Conservation (phyloP, 2,113 vertebrate species). For the Ciconia stormi region DNA sequence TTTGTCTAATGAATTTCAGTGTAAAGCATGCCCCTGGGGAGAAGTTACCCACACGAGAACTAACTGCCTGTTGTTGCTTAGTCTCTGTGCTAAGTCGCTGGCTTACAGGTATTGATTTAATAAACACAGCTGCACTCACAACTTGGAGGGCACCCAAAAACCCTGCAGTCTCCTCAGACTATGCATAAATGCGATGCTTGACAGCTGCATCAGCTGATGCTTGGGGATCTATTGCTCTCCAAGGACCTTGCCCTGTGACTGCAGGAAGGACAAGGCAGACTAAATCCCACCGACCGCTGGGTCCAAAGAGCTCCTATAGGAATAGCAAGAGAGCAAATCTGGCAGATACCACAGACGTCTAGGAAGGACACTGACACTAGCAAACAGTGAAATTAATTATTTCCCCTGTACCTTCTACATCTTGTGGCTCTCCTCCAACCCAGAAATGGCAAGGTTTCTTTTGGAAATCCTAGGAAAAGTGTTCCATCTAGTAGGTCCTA, state of each 20-base stretch:
- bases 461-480: background rate
- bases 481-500: background rate
- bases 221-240: background rate
- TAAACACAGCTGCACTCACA: conserved; percentile 38
- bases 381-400: background rate
- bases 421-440: background rate
- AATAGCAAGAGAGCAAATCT: background rate
- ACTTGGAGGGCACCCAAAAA: conserved; percentile 41
- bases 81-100: background rate
- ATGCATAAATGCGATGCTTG: background rate
- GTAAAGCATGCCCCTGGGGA: background rate
- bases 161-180: background rate
- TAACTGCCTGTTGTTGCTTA: background rate
- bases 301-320: background rate
- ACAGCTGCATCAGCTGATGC: background rate
- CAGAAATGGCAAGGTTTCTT: background rate
- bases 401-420: background rate
- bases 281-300: background rate
- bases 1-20: background rate
- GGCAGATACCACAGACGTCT: background rate
- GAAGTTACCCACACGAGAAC: background rate
- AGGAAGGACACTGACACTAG: conserved; percentile 4
- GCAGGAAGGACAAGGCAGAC: background rate
- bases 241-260: background rate
- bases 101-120: conserved; percentile 27